Base-by-base conservation (phyloP, 2,113 vertebrate genomes). In the Microtus richardsoni region DNA sequence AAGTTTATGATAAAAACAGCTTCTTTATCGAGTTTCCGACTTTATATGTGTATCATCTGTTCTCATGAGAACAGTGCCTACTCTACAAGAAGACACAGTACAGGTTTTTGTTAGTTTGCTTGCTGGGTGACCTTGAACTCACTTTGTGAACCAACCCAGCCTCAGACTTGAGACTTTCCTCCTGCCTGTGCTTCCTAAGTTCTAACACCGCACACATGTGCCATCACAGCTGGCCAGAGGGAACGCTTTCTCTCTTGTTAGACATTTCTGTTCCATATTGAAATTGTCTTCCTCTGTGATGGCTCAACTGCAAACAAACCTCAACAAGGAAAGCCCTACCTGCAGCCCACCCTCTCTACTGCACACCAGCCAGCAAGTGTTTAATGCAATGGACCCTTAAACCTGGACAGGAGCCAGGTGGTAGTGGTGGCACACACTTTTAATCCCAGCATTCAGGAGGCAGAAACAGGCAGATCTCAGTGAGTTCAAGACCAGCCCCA, bases 401-500 rank as follows among this genome's bases (percentile, higher is more conserved):
- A 58, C 66, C 17, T 47, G 4, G 30, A 28, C 54, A 36, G 21
- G 74, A 78, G 17, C 47, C 47, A 11, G 10, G 9, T 11, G 47
- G 47, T 49, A 47, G 47, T 19, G 16, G 54, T 58, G 54, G 54
- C 54, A 5, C 54, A 19, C 0, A 17, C 54, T 4, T 58, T 58
- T 19, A 19, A 58, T 58, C 16, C 54, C 54, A 58, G 54, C 54
- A 58, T 1, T 58, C 17, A 7, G 17, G 54, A 58, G 17, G 54
- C 17, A 58, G 54, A 58, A 5, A 2, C 17, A 19, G 54, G 54
- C 16, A 2, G 54, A 54, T 54, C 54, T 54, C 54, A 1, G 54
- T 19, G 14, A 54, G 1, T 58, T 58, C 5, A 6, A 58, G 17
- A 1, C 17, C 5, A 58, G 54, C 17, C 17, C 1, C 1, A 0